phyloP scores from a whole-genome alignment of 1,140 invertebrate genomes.

The Bombyx mori region ASM3026992v2 NC_085118.1:7368501-7369000 shows the following conservation, averaged over 20 bases:
- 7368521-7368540: too few species aligned
- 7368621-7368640: neutral
- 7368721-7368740: slow-evolving; percentile 85
- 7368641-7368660: slow-evolving; percentile 84
- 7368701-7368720: slow-evolving; percentile 82
- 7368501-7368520: too few species aligned
- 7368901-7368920: slow-evolving; percentile 9
- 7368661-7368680: slow-evolving; percentile 81
- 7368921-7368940: slow-evolving; percentile 10
- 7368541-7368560: too few species aligned
- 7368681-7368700: slow-evolving; percentile 85
- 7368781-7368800: slow-evolving; percentile 86
- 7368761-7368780: slow-evolving; percentile 88
- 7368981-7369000: slow-evolving; percentile 16
- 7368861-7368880: neutral
- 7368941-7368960: slow-evolving; percentile 14
- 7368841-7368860: neutral
- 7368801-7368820: slow-evolving; percentile 31
- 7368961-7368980: slow-evolving; percentile 20
- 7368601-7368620: too few species aligned
- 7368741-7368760: slow-evolving; percentile 85
- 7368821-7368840: neutral
- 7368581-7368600: too few species aligned
- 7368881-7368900: slow-evolving; percentile 6
- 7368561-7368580: too few species aligned